These are phyloP conservation scores for Petromus typicus DNA, from an alignment of 2,113 vertebrate genomes.

Conservation along the genomic window DNA sequence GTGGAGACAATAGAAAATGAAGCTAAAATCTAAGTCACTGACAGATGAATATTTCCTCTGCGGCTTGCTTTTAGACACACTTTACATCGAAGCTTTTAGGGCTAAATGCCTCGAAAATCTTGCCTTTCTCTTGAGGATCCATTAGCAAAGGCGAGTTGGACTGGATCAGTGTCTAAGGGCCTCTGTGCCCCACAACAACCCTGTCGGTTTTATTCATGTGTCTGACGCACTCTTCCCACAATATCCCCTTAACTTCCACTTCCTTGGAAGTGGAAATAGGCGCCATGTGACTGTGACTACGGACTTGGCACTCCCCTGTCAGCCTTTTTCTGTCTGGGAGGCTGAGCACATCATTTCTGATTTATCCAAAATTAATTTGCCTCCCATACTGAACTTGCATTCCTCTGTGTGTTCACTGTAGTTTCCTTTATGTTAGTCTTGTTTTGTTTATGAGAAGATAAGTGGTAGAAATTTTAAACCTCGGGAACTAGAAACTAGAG, in stretches of 20 bases:
- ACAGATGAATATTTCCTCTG: constrained; percentile 43
- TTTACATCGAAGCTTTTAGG: constrained; percentile 29
- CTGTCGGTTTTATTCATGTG: neutral
- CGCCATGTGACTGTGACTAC: neutral
- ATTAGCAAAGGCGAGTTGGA: neutral
- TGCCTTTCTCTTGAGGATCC: constrained; percentile 15
- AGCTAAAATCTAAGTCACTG: constrained; percentile 49
- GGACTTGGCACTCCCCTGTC: neutral
- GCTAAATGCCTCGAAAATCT: neutral
- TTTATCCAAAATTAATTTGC: neutral
- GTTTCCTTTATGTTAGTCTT: neutral
- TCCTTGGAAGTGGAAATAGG: neutral
- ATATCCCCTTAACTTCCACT: neutral
- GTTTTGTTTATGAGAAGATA: neutral
- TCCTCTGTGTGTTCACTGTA: neutral
- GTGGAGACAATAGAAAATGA: constrained; percentile 2
- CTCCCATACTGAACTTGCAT: neutral
- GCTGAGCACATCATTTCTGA: neutral
- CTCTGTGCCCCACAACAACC: neutral
- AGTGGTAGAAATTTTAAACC: neutral
- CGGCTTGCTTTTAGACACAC: neutral
- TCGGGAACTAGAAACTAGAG: neutral
- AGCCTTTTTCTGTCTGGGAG: neutral
- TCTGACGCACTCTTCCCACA: neutral
- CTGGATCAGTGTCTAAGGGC: neutral